Evolutionary conservation across 2,888 invertebrate genomes (phyloP).

Genomic region (Fragum sueziense): DNA sequence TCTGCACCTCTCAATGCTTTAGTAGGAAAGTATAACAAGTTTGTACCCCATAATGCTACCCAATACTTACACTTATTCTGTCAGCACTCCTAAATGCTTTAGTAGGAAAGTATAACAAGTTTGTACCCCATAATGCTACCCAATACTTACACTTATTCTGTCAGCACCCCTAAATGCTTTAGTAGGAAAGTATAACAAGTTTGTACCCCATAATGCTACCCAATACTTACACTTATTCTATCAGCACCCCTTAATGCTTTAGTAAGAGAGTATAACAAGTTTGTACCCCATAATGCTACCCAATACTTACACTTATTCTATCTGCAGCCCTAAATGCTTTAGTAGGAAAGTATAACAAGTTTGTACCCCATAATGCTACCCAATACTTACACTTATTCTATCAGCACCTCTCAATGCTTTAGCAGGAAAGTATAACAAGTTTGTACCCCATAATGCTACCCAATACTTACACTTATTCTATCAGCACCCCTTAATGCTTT

Average conservation of each 20-base stretch:
- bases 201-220: constrained; percentile 85
- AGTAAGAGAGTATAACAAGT: constrained; percentile 93
- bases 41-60: constrained; percentile 85
- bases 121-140: constrained; percentile 85
- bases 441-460: constrained; percentile 85
- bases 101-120: constrained; percentile 93
- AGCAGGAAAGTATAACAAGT: constrained; percentile 93
- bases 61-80: constrained; percentile 82
- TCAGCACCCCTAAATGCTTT: constrained; percentile 91
- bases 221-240: constrained; percentile 82
- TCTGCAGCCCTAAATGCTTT: constrained; percentile 91
- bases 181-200: constrained; percentile 93
- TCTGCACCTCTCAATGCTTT: constrained; percentile 91
- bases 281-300: constrained; percentile 85
- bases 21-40: constrained; percentile 93
- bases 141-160: constrained; percentile 82
- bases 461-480: constrained; percentile 82
- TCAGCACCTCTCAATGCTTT: constrained; percentile 91
- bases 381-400: constrained; percentile 82
- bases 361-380: constrained; percentile 85
- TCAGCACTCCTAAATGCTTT: constrained; percentile 91
- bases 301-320: constrained; percentile 82
- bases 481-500: constrained; percentile 91
- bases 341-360: constrained; percentile 93
- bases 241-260: constrained; percentile 91